phyloP scores from a whole-genome alignment of 2,797 vertebrate species.

The Lithobates sylvaticus region DNA sequence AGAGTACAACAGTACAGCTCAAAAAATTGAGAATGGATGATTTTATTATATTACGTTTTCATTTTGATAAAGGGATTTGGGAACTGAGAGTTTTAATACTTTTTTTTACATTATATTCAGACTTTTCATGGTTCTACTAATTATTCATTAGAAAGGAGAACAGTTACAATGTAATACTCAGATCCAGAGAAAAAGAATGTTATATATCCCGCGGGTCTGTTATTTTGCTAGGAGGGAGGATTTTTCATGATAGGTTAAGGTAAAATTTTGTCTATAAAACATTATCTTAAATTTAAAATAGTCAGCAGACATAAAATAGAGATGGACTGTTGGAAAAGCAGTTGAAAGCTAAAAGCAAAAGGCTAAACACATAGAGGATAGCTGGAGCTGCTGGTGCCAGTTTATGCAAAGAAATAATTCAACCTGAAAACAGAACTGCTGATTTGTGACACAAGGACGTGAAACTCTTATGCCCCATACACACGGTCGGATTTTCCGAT shows the following conservation, averaged over 20 bases:
- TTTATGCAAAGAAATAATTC: not conserved
- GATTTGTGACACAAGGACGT: not conserved
- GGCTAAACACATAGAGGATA: not conserved
- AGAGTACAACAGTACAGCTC: too few relatives aligned
- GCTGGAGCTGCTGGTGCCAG: not conserved
- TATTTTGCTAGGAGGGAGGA: constrained; percentile 4
- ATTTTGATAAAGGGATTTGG: too few relatives aligned
- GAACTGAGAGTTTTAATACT: too few relatives aligned
- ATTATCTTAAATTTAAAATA: constrained; percentile 22
- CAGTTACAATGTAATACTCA: not conserved
- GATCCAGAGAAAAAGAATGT: not conserved
- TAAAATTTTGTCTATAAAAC: constrained; percentile 23
- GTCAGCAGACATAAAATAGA: constrained; percentile 41
- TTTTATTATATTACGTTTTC: not conserved
- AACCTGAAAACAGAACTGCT: not conserved
- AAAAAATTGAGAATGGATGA: too few relatives aligned
- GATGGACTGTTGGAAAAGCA: constrained; percentile 8
- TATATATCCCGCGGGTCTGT: not conserved
- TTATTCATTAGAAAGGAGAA: constrained; percentile 8
- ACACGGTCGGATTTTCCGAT: too few relatives aligned
- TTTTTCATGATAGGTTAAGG: not conserved
- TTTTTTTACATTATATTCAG: not conserved
- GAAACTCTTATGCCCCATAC: too few relatives aligned
- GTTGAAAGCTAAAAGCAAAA: constrained; percentile 12
- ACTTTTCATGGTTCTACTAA: not conserved